Evolutionary conservation across 1,140 invertebrate species (phyloP).

Genomic region (Spodoptera frugiperda): DNA sequence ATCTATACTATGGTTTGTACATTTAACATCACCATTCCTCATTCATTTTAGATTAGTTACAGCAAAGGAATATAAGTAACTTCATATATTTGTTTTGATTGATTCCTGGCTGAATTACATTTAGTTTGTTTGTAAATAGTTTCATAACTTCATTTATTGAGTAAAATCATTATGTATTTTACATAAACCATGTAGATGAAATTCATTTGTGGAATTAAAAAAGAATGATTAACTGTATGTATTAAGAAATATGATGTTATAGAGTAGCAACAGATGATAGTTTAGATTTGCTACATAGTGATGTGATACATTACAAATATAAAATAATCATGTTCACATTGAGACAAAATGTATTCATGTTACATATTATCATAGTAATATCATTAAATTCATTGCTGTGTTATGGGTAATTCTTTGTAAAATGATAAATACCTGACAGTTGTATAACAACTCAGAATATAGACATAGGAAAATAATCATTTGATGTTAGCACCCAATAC

Average conservation of each 20-base stretch:
- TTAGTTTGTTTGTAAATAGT: conserved; percentile 26
- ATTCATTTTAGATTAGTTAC: conserved; percentile 1
- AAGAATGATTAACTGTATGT: too few relatives aligned
- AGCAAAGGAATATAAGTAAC: conserved; percentile 9
- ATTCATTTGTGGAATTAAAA: not conserved
- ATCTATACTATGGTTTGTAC: conserved; percentile 10
- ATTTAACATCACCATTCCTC: not conserved
- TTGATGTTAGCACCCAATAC: not conserved
- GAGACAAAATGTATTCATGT: too few relatives aligned
- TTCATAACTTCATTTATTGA: conserved; percentile 2
- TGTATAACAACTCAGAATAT: not conserved
- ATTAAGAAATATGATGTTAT: too few relatives aligned
- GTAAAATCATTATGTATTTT: not conserved
- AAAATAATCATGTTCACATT: too few relatives aligned
- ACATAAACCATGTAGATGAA: not conserved
- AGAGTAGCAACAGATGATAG: too few relatives aligned
- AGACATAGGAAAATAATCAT: not conserved
- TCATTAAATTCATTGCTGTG: too few relatives aligned
- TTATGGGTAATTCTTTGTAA: too few relatives aligned
- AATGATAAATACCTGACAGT: too few relatives aligned
- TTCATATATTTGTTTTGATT: conserved; percentile 5
- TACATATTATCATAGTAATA: too few relatives aligned
- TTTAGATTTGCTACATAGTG: too few relatives aligned
- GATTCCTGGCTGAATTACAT: not conserved
- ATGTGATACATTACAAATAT: too few relatives aligned